phyloP scores from a whole-genome alignment of 2,113 vertebrate species.

The Onychorhynchus coronatus region DNA sequence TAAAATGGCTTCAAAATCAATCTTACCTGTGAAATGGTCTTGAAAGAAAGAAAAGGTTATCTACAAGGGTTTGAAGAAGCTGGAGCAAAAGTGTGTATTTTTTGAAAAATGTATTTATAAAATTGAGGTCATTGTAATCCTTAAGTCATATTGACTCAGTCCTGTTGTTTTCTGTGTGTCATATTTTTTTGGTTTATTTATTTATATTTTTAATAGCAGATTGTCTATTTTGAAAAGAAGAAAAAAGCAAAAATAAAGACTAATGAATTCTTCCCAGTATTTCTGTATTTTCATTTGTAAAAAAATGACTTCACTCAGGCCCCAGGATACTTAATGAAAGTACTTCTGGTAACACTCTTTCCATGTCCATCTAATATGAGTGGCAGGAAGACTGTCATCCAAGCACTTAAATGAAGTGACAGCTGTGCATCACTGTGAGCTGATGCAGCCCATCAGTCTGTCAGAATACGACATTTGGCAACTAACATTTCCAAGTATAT shows the following conservation, averaged over 20 bases:
- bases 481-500: rapidly evolving
- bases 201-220: not conserved
- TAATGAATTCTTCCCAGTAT: not conserved
- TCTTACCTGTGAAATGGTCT: not conserved
- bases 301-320: rapidly evolving
- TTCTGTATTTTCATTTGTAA: not conserved
- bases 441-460: not conserved
- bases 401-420: not conserved
- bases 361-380: not conserved
- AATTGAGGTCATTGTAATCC: not conserved
- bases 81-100: not conserved
- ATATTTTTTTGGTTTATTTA: not conserved
- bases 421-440: not conserved
- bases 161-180: not conserved
- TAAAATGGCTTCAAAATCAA: not conserved
- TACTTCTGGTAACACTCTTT: not conserved
- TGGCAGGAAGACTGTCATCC: not conserved
- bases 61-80: not conserved
- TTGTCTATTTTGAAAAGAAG: not conserved
- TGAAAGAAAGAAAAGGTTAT: not conserved
- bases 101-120: not conserved
- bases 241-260: rapidly evolving
- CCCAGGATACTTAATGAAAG: not conserved
- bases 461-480: rapidly evolving
- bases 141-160: not conserved